Percentiles rank a stretch among this genome's conserved stretches.
Conservation (phyloP, 2,797 vertebrate species). For the Bufotes viridis region DNA sequence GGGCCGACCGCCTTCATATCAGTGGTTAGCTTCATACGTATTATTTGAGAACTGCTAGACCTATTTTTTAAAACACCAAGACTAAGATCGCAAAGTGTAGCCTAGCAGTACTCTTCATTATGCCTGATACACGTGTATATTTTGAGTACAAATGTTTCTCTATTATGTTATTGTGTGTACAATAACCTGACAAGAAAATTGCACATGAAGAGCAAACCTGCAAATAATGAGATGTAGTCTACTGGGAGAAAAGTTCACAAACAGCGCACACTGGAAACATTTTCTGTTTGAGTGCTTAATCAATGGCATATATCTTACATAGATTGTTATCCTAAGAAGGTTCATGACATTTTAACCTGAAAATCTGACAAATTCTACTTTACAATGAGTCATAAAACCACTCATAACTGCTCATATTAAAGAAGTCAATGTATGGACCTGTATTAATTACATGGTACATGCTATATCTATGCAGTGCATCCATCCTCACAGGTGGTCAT, state of each 20-base stretch:
- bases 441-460: conserved; percentile 12
- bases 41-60: background rate
- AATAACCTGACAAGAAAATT: conserved; percentile 7
- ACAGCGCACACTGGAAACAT: background rate
- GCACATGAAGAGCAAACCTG: background rate
- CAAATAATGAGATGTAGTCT: conserved; percentile 18
- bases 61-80: background rate
- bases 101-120: background rate
- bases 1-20: no score
- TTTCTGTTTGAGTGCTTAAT: conserved; percentile 14
- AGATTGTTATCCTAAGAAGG: conserved; percentile 30
- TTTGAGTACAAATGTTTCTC: background rate
- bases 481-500: background rate
- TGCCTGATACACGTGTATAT: background rate
- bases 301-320: conserved; percentile 11
- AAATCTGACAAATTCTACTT: conserved; percentile 28
- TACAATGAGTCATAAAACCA: conserved; percentile 11
- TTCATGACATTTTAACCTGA: conserved; percentile 24
- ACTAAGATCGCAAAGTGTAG: background rate
- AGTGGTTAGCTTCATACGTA: background rate
- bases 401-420: background rate
- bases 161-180: conserved; percentile 10
- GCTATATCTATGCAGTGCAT: background rate
- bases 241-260: conserved; percentile 21
- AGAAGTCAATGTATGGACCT: background rate